A percentile compares a stretch with the other conserved stretches of the same genome.
These are phyloP conservation scores for Campopleginae sp. DNA, from an alignment of 2,888 invertebrate genomes.

Conservation along the genomic window DNA sequence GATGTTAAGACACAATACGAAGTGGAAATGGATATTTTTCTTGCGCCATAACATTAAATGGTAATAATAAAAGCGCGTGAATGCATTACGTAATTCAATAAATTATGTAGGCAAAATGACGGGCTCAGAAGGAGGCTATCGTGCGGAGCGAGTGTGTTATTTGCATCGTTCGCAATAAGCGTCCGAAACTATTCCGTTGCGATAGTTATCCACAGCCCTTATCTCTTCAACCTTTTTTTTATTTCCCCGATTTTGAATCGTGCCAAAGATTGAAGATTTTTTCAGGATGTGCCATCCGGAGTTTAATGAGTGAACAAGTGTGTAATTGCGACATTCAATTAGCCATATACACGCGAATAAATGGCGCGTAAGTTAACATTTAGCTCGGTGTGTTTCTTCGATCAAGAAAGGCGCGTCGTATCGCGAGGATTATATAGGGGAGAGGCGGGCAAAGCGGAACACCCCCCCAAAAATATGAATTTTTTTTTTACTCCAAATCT, in stretches of 20 bases:
- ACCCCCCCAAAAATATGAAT: too few relatives aligned
- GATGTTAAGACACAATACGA: neutral
- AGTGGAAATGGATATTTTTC: neutral
- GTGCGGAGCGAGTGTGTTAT: neutral
- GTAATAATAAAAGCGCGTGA: neutral
- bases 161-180: neutral
- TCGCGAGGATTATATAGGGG: neutral
- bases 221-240: neutral
- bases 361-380: neutral
- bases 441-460: too few relatives aligned
- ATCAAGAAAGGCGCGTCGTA: slow-evolving; percentile 8
- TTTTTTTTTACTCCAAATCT: too few relatives aligned
- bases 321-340: slow-evolving; percentile 10
- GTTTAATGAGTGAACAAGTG: neutral
- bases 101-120: neutral
- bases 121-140: neutral
- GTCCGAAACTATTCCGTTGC: neutral
- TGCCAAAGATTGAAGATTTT: neutral
- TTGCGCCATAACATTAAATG: neutral
- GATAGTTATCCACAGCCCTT: neutral
- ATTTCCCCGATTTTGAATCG: neutral
- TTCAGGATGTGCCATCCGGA: neutral
- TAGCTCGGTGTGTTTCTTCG: neutral
- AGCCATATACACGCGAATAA: neutral
- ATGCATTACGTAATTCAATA: slow-evolving; percentile 16